Evolutionary conservation across 2,113 vertebrate species (phyloP).

Genomic region (Heterochromis multidens): DNA sequence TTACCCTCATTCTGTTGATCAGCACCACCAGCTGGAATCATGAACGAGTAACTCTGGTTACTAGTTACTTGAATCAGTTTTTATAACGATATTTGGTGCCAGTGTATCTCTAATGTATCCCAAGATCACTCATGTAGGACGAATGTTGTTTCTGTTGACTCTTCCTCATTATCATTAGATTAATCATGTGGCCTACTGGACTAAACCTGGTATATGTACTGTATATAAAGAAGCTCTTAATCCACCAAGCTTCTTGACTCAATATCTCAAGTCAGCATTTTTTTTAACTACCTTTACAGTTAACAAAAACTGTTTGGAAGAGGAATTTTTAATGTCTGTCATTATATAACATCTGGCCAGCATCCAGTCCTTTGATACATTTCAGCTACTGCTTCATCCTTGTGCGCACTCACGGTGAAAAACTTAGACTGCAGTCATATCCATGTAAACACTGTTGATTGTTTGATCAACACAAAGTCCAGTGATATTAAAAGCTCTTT

Average conservation of each 20-base stretch:
- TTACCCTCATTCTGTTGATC: accelerated
- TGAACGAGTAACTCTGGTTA: neutral
- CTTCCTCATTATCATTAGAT: neutral
- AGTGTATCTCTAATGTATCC: neutral
- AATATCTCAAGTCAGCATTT: neutral
- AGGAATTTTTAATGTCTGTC: neutral
- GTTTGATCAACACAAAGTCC: conserved; percentile 51
- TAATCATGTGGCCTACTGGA: neutral
- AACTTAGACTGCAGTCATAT: neutral
- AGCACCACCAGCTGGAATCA: neutral
- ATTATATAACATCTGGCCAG: neutral
- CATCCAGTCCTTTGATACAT: neutral
- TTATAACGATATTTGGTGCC: neutral
- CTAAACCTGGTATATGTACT: neutral
- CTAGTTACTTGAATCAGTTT: neutral
- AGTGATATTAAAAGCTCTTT: conserved; percentile 46
- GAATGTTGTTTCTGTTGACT: neutral
- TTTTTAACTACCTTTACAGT: neutral
- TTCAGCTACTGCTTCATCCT: neutral
- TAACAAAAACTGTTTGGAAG: neutral
- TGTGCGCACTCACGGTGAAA: neutral
- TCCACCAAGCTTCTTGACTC: neutral
- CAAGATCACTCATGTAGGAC: neutral
- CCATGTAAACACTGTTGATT: conserved; percentile 17
- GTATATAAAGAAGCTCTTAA: neutral